phyloP scores from a whole-genome alignment of 2,797 vertebrate genomes.

The Hylomyscus alleni region DNA sequence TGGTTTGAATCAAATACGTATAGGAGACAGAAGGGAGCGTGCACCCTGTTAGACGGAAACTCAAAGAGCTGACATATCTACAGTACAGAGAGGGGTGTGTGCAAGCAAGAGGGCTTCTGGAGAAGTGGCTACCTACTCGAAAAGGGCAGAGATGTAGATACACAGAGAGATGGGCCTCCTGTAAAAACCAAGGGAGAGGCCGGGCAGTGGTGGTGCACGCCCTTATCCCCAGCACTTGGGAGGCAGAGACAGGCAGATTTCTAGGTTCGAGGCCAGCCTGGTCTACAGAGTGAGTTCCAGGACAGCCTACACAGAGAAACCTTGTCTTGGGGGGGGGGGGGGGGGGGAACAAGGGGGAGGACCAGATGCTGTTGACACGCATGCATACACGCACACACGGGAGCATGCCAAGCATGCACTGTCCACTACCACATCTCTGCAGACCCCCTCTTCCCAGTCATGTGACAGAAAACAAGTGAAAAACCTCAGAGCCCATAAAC shows the following conservation, averaged over 20 bases:
- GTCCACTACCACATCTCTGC: not conserved
- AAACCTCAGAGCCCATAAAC: not conserved
- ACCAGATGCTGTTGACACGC: not conserved
- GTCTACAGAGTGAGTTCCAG: too few species aligned
- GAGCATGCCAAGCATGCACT: too few species aligned
- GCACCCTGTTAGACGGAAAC: not conserved
- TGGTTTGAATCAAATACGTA: not conserved
- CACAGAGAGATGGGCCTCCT: not conserved
- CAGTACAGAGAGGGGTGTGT: not conserved
- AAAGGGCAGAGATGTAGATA: not conserved
- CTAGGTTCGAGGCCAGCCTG: too few species aligned
- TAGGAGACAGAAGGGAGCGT: not conserved
- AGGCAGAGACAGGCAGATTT: too few species aligned
- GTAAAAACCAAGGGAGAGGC: not conserved
- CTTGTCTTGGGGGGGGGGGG: too few species aligned
- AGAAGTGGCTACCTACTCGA: not conserved
- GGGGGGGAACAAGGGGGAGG: not conserved
- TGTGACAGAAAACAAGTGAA: not conserved
- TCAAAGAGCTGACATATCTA: fast-evolving
- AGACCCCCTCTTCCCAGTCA: not conserved
- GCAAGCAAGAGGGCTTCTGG: not conserved
- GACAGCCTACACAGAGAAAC: too few species aligned
- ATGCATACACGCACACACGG: too few species aligned
- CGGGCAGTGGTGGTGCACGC: too few species aligned
- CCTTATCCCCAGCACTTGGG: too few species aligned